Conservation (phyloP, 2,797 vertebrate species). For the Hoplostethus mediterraneus region DNA sequence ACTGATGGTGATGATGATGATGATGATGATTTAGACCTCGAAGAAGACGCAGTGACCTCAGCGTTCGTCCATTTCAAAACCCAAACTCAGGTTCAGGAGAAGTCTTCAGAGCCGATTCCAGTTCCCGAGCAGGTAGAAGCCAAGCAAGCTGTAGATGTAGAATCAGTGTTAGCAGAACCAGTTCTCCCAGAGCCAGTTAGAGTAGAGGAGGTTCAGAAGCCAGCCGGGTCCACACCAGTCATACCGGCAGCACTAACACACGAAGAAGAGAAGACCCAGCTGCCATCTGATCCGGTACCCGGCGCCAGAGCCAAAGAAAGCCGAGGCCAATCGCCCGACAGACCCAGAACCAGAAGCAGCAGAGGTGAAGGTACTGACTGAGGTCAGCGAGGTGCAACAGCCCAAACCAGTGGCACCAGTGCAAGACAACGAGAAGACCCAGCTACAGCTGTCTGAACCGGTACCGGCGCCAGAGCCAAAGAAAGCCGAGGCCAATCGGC, state of each 20-base stretch:
- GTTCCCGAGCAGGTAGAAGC: conserved; percentile 12
- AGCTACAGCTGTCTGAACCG: conserved; percentile 3
- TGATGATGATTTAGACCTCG: not conserved
- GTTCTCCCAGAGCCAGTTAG: conserved; percentile 11
- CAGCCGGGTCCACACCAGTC: not conserved
- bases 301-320: conserved; percentile 13
- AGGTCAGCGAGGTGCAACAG: conserved; percentile 3
- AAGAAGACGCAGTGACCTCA: conserved; percentile 49
- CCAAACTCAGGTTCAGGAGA: conserved; percentile 32
- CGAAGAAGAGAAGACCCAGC: conserved; percentile 12
- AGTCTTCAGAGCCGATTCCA: not conserved
- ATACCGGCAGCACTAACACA: conserved; percentile 16
- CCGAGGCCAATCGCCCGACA: not conserved
- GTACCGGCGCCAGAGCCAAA: not conserved
- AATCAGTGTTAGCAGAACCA: conserved; percentile 10
- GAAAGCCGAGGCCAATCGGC: not conserved
- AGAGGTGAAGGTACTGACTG: not conserved
- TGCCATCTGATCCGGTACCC: not conserved
- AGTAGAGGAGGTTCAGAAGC: conserved; percentile 19
- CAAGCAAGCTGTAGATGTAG: not conserved
- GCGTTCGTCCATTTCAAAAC: conserved; percentile 47
- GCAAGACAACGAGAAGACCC: not conserved
- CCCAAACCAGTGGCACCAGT: conserved; percentile 20
- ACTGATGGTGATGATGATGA: conserved; percentile 40
- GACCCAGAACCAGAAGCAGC: conserved; percentile 1